These are phyloP conservation scores for Euleptes europaea DNA, from an alignment of 2,113 vertebrate species.

Conservation along the genomic window DNA sequence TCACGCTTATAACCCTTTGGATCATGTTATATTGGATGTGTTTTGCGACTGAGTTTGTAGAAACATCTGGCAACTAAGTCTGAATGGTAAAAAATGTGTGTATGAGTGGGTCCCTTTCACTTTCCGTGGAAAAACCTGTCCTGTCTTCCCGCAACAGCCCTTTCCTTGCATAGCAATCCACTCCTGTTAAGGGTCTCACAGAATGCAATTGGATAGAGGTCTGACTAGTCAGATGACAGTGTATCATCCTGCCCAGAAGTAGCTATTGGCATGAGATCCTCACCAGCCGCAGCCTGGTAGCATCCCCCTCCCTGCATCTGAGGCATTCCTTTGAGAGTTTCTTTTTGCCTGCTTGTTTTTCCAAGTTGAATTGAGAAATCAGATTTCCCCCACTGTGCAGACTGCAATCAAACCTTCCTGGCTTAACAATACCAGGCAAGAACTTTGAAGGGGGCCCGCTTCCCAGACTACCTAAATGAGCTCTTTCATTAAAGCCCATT, in stretches of 20 bases:
- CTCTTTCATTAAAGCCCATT: constrained; percentile 3
- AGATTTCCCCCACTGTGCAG: neutral
- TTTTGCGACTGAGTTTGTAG: neutral
- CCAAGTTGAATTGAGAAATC: constrained; percentile 13
- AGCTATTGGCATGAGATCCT: neutral
- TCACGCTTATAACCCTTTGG: neutral
- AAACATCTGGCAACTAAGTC: neutral
- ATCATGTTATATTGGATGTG: neutral
- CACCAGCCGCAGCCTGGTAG: neutral
- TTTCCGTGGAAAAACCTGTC: neutral
- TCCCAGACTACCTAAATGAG: constrained; percentile 12
- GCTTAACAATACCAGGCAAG: constrained; percentile 3
- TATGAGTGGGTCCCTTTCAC: too few relatives aligned
- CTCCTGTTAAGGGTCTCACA: neutral
- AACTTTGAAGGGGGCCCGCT: constrained; percentile 6
- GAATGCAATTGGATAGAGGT: neutral
- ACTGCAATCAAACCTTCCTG: neutral
- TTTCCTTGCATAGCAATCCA: neutral
- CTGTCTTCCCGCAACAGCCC: neutral
- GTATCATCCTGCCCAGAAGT: neutral
- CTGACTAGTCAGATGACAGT: neutral
- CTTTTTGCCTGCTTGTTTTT: constrained; percentile 11
- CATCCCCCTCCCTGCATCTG: neutral
- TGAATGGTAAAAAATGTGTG: neutral
- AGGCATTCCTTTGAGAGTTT: constrained; percentile 4